Evolutionary conservation across 2,797 vertebrate genomes (phyloP).

Genomic region (Hylomyscus alleni): DNA sequence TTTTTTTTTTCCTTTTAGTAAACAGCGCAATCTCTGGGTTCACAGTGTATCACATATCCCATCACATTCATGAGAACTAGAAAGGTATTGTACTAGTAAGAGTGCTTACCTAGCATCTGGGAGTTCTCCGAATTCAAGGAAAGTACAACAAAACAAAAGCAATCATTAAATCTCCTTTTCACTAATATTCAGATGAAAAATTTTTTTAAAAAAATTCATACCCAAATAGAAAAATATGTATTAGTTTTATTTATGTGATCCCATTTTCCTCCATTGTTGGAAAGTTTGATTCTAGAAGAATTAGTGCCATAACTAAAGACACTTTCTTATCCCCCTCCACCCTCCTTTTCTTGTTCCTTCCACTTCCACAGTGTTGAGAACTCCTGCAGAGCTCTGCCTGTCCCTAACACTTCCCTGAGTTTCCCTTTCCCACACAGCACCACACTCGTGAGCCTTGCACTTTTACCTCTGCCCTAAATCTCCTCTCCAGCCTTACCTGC

Average conservation of each 20-base stretch:
- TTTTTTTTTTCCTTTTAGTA: not conserved
- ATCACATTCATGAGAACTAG: not conserved
- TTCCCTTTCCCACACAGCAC: not conserved
- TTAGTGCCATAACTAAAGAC: not conserved
- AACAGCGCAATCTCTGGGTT: not conserved
- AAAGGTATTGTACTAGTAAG: not conserved
- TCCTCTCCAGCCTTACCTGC: not conserved
- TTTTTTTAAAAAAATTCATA: not conserved
- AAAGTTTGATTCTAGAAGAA: constrained; percentile 31
- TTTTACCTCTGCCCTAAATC: constrained; percentile 2
- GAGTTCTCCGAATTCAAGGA: not conserved
- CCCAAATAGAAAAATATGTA: not conserved
- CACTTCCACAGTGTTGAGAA: not conserved
- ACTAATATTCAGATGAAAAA: constrained; percentile 32
- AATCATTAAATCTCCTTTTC: not conserved
- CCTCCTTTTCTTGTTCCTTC: not conserved
- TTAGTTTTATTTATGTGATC: constrained; percentile 30
- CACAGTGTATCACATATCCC: not conserved
- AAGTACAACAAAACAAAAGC: not conserved
- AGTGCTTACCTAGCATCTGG: not conserved
- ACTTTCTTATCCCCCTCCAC: not conserved
- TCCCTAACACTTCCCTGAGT: not conserved
- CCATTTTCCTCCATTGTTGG: not conserved
- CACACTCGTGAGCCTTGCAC: not conserved
- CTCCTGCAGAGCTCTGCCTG: not conserved